These are phyloP conservation scores for Ormyrus labotus DNA, from an alignment of 2,888 invertebrate genomes.

Conservation along the genomic window DNA sequence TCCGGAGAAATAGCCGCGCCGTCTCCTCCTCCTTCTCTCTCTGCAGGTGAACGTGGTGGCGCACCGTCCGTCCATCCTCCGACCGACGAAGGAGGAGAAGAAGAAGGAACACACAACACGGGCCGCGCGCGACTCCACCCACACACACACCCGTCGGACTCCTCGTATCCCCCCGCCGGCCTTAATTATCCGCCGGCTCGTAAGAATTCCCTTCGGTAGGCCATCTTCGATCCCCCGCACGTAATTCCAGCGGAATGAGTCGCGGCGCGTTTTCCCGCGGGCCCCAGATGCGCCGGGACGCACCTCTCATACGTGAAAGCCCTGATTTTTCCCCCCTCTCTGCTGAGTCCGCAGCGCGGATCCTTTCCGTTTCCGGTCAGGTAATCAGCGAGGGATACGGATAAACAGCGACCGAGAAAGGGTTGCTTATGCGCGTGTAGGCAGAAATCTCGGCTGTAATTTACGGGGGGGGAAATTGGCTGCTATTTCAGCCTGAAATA, in stretches of 20 bases:
- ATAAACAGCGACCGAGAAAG: conserved; percentile 39
- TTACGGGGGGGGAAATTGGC: not conserved
- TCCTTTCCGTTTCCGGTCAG: conserved; percentile 65
- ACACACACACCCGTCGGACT: not conserved
- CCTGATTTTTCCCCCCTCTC: conserved; percentile 53
- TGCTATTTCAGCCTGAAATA: too few relatives aligned
- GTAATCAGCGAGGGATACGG: conserved; percentile 63
- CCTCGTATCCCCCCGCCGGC: conserved; percentile 54
- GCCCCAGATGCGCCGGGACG: conserved; percentile 36
- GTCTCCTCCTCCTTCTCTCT: not conserved
- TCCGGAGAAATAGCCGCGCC: too few relatives aligned
- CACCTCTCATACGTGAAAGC: conserved; percentile 47
- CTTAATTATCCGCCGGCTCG: conserved; percentile 63
- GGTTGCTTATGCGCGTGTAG: not conserved
- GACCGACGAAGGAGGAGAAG: too few relatives aligned
- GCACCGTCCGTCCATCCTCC: conserved; percentile 14
- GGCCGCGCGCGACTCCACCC: not conserved
- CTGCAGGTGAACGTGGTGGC: conserved; percentile 6
- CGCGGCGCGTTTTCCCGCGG: conserved; percentile 40
- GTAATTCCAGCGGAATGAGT: conserved; percentile 68
- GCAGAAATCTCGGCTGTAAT: conserved; percentile 11
- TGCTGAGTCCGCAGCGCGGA: conserved; percentile 2
- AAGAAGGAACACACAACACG: conserved; percentile 8
- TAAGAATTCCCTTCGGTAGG: conserved; percentile 63
- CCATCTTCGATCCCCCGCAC: conserved; percentile 69